Base-by-base conservation (phyloP, 2,888 invertebrate species). In the Aphodius granarius region DNA sequence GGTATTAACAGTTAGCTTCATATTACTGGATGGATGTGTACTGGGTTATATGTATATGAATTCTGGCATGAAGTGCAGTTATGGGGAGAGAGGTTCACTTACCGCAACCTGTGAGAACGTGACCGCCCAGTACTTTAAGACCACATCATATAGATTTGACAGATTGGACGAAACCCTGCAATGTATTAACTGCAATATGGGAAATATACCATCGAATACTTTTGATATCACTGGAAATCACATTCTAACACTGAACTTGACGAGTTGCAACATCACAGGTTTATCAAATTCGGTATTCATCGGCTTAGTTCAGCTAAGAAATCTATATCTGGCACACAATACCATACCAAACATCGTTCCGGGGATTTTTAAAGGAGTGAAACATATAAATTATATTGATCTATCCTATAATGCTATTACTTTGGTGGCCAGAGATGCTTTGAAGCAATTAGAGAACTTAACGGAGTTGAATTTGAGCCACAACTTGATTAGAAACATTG, bases 141-240 rank as follows among this genome's bases (percentile, higher is more conserved):
- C 75, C 64, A 86, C 86, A n/a, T 80, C 81, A 4, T 87, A 87
- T 78, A 79, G 86, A 76, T 87, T 87, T 77, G 86, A 87, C 78
- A 86, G 86, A 76, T 79, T 86, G 65, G 87, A 86, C 79, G 86
- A 86, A 80, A 86, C 86, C 0, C 78, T 87, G 0, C 80, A 81
- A 17, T 87, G 87, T 75, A 21, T 83, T 3, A 84, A 85, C 73
- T 87, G 87, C 78, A 82, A 80, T 23, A 77, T 87, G 21, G 80
- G 81, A 13, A 80, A 76, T 0, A 78, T 87, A 6, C 85, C 85
- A 22, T 75, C 83, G 1, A 84, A 84, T 62, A 84, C 84, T 1
- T 87, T 87, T 75, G 87, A 87, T 79, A 83, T 87, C 66, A 83
- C 86, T 5, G 86, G 86, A n/a, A 87, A 87, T 75, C 85, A 84